Evolutionary conservation across 2,888 invertebrate species (phyloP).

Genomic region (Dusona sp.): DNA sequence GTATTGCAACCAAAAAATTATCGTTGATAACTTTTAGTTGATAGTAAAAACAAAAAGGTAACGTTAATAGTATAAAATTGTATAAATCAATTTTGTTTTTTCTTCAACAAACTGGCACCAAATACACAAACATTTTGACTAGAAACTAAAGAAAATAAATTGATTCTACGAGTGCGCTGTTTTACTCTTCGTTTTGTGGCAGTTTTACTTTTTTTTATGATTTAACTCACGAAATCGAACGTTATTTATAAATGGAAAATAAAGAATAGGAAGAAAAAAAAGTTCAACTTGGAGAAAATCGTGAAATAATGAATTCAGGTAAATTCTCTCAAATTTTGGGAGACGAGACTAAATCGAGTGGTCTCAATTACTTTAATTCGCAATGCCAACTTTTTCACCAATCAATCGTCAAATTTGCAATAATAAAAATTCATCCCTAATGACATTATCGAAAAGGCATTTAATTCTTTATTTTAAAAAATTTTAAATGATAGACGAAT

Average conservation of each 20-base stretch:
- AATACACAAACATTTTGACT: slow-evolving; percentile 61
- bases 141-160: slow-evolving; percentile 52
- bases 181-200: slow-evolving; percentile 20
- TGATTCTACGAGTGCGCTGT: slow-evolving; percentile 15
- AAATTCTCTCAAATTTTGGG: background rate
- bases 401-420: background rate
- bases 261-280: background rate
- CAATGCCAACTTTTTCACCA: background rate
- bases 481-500: slow-evolving; percentile 3
- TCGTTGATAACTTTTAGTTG: too few species aligned
- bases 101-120: slow-evolving; percentile 48
- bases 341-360: background rate
- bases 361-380: background rate
- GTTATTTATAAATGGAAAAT: slow-evolving; percentile 29
- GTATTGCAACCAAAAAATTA: slow-evolving; percentile 14
- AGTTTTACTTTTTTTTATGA: slow-evolving; percentile 38
- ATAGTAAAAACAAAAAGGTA: too few species aligned
- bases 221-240: slow-evolving; percentile 7
- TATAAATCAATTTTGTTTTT: slow-evolving; percentile 47
- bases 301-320: background rate
- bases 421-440: background rate
- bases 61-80: slow-evolving; percentile 60
- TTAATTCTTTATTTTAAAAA: background rate
- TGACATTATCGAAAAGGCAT: too few species aligned
- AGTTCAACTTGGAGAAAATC: background rate